Conservation (phyloP, 2,113 vertebrate genomes). For the Tetrax tetrax region DNA sequence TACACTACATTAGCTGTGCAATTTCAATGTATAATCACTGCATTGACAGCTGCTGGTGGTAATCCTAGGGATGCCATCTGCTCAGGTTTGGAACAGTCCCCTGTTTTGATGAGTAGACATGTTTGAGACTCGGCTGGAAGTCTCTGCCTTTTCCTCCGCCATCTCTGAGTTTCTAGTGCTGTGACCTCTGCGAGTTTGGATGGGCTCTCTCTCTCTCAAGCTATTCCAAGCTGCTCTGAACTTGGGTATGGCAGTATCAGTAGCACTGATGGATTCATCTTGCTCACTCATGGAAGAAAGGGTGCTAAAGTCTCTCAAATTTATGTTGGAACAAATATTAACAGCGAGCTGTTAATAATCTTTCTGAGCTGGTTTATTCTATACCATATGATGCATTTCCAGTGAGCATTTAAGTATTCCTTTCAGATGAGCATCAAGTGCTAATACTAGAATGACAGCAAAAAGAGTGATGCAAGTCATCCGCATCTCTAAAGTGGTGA, state of each 20-base stretch:
- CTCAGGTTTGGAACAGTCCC: neutral
- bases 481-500: neutral
- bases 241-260: fast-evolving
- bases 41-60: slow-evolving; percentile 2
- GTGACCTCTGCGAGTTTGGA: neutral
- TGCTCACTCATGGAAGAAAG: fast-evolving
- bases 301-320: neutral
- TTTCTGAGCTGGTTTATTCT: neutral
- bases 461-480: neutral
- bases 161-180: neutral
- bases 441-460: neutral
- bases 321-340: neutral
- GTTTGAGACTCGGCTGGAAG: neutral
- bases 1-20: slow-evolving; percentile 2
- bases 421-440: neutral
- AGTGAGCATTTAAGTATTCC: neutral
- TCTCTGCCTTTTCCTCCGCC: neutral
- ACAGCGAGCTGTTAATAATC: neutral
- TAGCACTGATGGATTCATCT: neutral
- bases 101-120: neutral
- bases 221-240: neutral
- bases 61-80: neutral
- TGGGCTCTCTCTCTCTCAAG: neutral
- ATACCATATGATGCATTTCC: neutral
- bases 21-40: neutral